These are phyloP conservation scores for Pachyrhynchus sulphureomaculatus DNA, from an alignment of 1,140 invertebrate species.

Conservation along the genomic window DNA sequence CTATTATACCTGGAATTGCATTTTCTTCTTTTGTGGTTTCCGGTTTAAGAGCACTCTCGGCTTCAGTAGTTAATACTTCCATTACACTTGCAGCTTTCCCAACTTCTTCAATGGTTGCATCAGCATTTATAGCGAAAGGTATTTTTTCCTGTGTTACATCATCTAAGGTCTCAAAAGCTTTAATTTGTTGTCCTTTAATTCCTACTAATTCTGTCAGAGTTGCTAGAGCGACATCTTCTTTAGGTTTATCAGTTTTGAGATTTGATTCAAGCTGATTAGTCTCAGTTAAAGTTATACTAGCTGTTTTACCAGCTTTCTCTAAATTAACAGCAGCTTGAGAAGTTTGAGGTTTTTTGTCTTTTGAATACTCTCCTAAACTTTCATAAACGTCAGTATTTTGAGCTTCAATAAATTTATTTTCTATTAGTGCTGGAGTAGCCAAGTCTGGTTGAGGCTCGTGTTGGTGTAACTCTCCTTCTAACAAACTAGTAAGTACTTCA, in stretches of 20 bases:
- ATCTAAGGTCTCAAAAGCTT: conserved; percentile 10
- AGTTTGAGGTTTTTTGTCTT: conserved; percentile 9
- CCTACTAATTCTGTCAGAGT: conserved; percentile 2
- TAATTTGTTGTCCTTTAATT: conserved; percentile 9
- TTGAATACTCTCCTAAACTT: conserved; percentile 21
- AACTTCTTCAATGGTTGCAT: conserved; percentile 3
- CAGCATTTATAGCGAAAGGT: not conserved
- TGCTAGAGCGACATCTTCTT: conserved; percentile 5
- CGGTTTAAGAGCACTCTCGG: conserved; percentile 46
- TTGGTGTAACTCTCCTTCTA: conserved; percentile 1
- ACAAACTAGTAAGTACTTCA: not conserved
- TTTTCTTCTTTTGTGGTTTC: conserved; percentile 36
- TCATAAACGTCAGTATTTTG: conserved; percentile 6
- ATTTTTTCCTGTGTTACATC: not conserved
- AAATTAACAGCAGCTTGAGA: conserved; percentile 24
- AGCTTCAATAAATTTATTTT: conserved; percentile 9
- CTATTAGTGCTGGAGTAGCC: not conserved
- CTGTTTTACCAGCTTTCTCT: conserved; percentile 2
- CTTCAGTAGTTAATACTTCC: conserved; percentile 49
- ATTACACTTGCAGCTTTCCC: conserved; percentile 42
- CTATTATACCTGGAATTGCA: conserved; percentile 31
- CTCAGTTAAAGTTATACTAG: conserved; percentile 11
- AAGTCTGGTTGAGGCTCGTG: not conserved
- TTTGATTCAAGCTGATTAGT: conserved; percentile 1
- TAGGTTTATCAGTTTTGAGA: not conserved